Percentiles rank a stretch among this genome's conserved stretches.
Evolutionary conservation across 2,888 invertebrate species (phyloP).

Genomic region (Platynereis dumerilii): DNA sequence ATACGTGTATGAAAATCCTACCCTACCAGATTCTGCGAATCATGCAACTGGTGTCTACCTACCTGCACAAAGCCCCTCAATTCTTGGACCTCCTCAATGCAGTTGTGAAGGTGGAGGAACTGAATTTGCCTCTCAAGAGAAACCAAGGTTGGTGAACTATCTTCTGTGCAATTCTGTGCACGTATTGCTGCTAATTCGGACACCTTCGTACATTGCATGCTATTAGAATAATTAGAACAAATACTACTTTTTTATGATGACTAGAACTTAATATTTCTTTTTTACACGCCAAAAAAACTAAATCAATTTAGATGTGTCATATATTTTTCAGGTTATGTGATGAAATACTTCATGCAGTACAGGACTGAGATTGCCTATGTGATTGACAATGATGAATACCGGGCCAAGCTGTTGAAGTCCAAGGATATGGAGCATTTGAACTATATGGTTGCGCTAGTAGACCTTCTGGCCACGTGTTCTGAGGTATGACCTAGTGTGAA

Average conservation of each 20-base stretch:
- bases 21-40: constrained; percentile 57
- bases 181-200: too few species aligned
- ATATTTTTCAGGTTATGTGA: constrained; percentile 46
- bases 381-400: constrained; percentile 50
- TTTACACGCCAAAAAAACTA: too few species aligned
- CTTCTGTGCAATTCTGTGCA: too few species aligned
- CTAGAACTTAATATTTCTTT: too few species aligned
- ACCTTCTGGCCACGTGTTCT: constrained; percentile 61
- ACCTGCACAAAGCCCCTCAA: constrained; percentile 53
- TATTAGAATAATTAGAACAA: too few species aligned
- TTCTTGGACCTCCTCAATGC: constrained; percentile 59
- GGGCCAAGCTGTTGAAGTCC: constrained; percentile 18
- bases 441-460: constrained; percentile 50
- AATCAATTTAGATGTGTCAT: too few species aligned
- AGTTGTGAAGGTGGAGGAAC: constrained; percentile 58
- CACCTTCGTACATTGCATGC: too few species aligned
- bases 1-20: constrained; percentile 57
- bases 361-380: constrained; percentile 53
- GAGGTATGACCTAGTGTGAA: constrained; percentile 45
- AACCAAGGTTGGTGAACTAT: constrained; percentile 51
- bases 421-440: constrained; percentile 26
- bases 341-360: constrained; percentile 63
- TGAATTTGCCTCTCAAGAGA: constrained; percentile 60
- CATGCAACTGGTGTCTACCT: constrained; percentile 52
- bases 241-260: too few species aligned